These are phyloP conservation scores for Morelia viridis DNA, from an alignment of 2,797 vertebrate genomes.

Conservation along the genomic window DNA sequence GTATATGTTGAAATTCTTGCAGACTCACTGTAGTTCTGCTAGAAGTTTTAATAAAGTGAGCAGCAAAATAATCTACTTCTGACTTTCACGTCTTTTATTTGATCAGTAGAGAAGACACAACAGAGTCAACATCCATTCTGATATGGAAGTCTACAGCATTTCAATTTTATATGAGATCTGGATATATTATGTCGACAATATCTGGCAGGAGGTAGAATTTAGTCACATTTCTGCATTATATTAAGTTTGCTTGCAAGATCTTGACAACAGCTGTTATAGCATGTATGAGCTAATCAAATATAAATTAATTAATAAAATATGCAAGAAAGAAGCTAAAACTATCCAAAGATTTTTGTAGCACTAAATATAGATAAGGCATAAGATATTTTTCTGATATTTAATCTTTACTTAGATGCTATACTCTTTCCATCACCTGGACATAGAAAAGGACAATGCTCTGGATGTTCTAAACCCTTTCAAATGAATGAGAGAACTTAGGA, in stretches of 20 bases:
- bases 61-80: not conserved
- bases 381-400: not conserved
- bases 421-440: not conserved
- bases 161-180: not conserved
- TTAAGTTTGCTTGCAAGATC: not conserved
- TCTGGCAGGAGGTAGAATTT: not conserved
- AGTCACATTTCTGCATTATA: not conserved
- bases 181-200: not conserved
- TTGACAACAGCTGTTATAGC: not conserved
- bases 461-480: not conserved
- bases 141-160: not conserved
- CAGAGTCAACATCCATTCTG: not conserved
- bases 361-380: not conserved
- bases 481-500: not conserved
- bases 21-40: not conserved
- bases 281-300: not conserved
- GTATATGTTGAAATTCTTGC: not conserved
- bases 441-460: not conserved
- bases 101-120: not conserved
- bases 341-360: not conserved
- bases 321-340: not conserved
- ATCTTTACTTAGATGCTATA: not conserved
- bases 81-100: not conserved
- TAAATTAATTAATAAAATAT: not conserved
- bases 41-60: not conserved